Base-by-base conservation (phyloP, 2,113 vertebrate genomes). In the Desmodus rotundus region DNA sequence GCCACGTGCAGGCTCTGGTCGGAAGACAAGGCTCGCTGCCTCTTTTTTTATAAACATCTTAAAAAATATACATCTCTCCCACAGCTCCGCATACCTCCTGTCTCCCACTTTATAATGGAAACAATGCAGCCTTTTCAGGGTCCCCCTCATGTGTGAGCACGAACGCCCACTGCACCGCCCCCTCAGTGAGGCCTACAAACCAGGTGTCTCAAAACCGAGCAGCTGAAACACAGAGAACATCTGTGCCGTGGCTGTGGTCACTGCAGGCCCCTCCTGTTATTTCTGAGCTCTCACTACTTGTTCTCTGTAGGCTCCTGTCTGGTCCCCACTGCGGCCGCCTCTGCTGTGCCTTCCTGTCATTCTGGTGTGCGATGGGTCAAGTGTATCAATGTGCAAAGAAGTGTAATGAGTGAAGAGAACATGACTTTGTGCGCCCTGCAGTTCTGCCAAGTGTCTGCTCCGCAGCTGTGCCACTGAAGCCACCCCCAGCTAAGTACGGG, bases 171-270 rank as follows among this genome's bases (percentile, higher is more conserved):
- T 4, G 22, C 1, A 7, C 2, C 2, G n/a, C 36, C 33, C 4
- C 4, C 54, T 52, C 0, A 41, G 10, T 2, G 1, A n/a, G 33
- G 19, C 38, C 11, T 31, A 0, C n/a, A 36, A 1, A 2, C n/a
- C 5, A 20, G 9, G n/a, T 15, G 82, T 54, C 89, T 11, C 11
- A 22, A 47, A n/a, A 45, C 3, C 3, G 36, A 45, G 2, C 11
- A 20, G 6, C n/a, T 11, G 19, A 28, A 28, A 20, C 10, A 4
- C 0, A 10, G 20, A 43, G 38, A 67, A 4, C 1, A 1, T 31
- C 13, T 58, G 16, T 26, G 61, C 43, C 33, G 2, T 31, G 33
- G 47, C 24, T 26, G 12, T 3, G 2, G 61, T 0, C n/a, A 26
- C 1, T 6, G 28, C 50, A 56, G 68, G 7, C 0, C 67, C 38